phyloP scores from a whole-genome alignment of 2,797 vertebrate species.

The Anolis apletophallus region DNA sequence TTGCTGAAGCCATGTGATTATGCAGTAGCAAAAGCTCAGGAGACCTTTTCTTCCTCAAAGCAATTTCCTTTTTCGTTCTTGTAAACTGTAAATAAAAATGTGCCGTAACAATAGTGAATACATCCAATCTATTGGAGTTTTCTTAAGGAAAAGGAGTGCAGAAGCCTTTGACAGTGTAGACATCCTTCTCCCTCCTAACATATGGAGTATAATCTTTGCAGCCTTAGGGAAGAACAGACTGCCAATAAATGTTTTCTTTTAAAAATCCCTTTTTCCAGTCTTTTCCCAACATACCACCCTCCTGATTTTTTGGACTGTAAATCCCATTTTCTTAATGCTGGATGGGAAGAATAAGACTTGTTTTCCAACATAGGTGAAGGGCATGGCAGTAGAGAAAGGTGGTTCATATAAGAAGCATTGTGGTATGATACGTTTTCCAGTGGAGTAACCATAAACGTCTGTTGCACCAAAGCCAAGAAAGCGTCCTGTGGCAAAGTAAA shows the following conservation, averaged over 20 bases:
- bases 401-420: neutral
- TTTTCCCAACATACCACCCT: neutral
- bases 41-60: neutral
- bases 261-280: slow-evolving; percentile 19
- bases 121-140: neutral
- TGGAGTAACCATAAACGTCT: no score
- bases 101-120: slow-evolving; percentile 23
- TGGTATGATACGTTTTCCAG: no score
- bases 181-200: neutral
- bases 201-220: neutral
- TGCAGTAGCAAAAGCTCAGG: slow-evolving; percentile 13
- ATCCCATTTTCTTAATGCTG: neutral
- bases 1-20: slow-evolving; percentile 19
- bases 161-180: neutral
- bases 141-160: neutral
- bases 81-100: slow-evolving; percentile 24
- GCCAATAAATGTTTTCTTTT: slow-evolving; percentile 1
- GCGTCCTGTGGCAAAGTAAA: no score
- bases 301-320: neutral
- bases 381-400: no score
- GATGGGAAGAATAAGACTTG: neutral
- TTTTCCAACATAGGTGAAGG: neutral
- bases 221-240: neutral
- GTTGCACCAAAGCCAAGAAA: no score
- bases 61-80: slow-evolving; percentile 29